Conservation (phyloP, 2,888 invertebrate species). For the Seira musarum region DNA sequence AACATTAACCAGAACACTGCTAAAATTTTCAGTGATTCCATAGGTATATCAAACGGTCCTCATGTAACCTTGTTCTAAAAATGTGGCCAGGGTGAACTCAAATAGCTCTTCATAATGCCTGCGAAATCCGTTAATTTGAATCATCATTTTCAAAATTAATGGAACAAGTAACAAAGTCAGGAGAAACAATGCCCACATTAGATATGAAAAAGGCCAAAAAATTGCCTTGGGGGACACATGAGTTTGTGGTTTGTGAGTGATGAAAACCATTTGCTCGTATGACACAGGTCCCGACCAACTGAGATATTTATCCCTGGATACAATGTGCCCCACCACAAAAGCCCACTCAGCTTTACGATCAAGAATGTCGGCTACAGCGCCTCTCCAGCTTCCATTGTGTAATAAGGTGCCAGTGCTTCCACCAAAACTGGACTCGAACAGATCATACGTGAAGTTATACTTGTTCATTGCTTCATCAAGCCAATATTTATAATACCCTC, state of each 20-base stretch:
- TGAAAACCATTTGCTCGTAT: slow-evolving; percentile 47
- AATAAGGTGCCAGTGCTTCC: slow-evolving; percentile 41
- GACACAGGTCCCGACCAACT: slow-evolving; percentile 42
- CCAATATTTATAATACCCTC: slow-evolving; percentile 38
- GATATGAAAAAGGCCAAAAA: slow-evolving; percentile 28
- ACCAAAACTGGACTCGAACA: slow-evolving; percentile 16
- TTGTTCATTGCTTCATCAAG: slow-evolving; percentile 28
- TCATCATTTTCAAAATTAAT: background rate
- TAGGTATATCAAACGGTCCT: background rate
- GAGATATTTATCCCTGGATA: slow-evolving; percentile 28
- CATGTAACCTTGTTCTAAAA: slow-evolving; percentile 44
- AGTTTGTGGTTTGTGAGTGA: slow-evolving; percentile 29
- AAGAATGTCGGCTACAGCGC: slow-evolving; percentile 35
- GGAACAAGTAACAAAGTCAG: background rate
- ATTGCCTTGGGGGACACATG: slow-evolving; percentile 30
- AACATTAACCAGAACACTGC: slow-evolving; percentile 51
- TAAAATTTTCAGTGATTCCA: slow-evolving; percentile 23
- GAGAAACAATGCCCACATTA: slow-evolving; percentile 34
- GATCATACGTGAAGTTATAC: slow-evolving; percentile 41
- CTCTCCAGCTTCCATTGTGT: slow-evolving; percentile 42
- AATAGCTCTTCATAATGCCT: slow-evolving; percentile 5
- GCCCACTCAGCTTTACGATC: slow-evolving; percentile 34
- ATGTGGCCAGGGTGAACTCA: slow-evolving; percentile 18
- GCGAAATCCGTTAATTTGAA: too few relatives aligned
- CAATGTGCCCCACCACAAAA: slow-evolving; percentile 30